Conservation (phyloP, 2,888 invertebrate species). For the Meiosimyza platycephala region DNA sequence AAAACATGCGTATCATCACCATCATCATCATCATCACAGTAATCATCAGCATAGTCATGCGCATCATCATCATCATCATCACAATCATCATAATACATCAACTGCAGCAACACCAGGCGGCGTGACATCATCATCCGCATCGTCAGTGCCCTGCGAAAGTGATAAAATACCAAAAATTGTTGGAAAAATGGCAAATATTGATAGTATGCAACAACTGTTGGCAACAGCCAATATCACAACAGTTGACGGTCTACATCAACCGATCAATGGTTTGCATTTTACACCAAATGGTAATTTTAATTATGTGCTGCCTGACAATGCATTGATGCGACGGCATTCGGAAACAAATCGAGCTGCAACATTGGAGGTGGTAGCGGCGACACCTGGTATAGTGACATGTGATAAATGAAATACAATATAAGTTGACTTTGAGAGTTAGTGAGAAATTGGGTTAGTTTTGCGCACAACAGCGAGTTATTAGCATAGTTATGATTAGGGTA, state of each 20-base stretch:
- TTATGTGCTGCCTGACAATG: conserved; percentile 47
- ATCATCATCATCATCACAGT: conserved; percentile 35
- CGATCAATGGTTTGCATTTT: conserved; percentile 51
- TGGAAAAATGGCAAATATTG: conserved; percentile 64
- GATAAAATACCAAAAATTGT: conserved; percentile 68
- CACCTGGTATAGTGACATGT: conserved; percentile 36
- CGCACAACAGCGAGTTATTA: no score
- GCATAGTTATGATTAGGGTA: no score
- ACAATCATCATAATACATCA: conserved; percentile 34
- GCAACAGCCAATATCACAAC: conserved; percentile 13
- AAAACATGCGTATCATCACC: conserved; percentile 34
- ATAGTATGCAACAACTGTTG: conserved; percentile 50
- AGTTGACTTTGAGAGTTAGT: neutral
- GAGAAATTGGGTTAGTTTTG: no score
- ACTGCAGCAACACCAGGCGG: conserved; percentile 43
- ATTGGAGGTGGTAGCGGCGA: conserved; percentile 36
- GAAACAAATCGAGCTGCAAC: conserved; percentile 54
- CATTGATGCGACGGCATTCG: conserved; percentile 60
- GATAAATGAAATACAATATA: conserved; percentile 44
- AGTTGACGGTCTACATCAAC: neutral
- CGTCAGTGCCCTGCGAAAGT: conserved; percentile 54
- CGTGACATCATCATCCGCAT: conserved; percentile 43
- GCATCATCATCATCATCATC: conserved; percentile 38
- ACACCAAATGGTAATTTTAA: conserved; percentile 50
- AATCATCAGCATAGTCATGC: conserved; percentile 39